Percentiles rank a stretch among this genome's conserved stretches.
Evolutionary conservation across 2,797 vertebrate species (phyloP).

Genomic region (Gastrophryne carolinensis): DNA sequence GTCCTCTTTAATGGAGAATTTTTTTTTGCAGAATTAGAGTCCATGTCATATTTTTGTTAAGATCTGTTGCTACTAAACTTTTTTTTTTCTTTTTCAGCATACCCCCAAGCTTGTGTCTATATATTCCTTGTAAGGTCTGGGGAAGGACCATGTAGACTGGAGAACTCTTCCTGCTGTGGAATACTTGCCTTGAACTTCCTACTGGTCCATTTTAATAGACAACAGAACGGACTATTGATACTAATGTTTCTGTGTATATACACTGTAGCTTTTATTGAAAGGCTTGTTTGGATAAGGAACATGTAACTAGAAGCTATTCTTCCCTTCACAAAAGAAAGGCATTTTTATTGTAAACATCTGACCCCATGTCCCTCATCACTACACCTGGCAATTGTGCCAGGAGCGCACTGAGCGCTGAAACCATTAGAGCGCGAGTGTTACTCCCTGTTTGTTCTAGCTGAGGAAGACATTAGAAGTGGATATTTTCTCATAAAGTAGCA

Average conservation of each 20-base stretch:
- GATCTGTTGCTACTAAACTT: neutral
- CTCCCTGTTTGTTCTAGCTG: conserved; percentile 16
- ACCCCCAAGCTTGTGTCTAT: neutral
- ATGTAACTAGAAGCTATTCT: conserved; percentile 37
- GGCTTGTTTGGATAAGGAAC: conserved; percentile 38
- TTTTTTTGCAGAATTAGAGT: no score
- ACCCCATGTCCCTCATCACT: conserved; percentile 33
- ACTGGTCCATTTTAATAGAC: neutral
- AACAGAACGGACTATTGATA: neutral
- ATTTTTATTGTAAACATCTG: conserved; percentile 44
- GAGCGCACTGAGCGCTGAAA: conserved; percentile 10
- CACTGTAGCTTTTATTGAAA: conserved; percentile 45
- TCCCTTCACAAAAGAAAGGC: conserved; percentile 31
- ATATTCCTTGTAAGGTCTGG: neutral
- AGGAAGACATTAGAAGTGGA: conserved; percentile 30
- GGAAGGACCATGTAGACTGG: neutral
- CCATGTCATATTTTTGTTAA: no score
- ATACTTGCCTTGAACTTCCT: neutral
- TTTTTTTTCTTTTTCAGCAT: neutral
- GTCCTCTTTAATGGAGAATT: no score
- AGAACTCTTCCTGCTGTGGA: neutral
- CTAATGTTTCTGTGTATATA: conserved; percentile 33
- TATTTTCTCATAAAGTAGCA: conserved; percentile 37
- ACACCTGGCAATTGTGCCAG: conserved; percentile 45
- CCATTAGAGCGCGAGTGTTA: conserved; percentile 31